Percentiles rank a stretch among this genome's conserved stretches.
phyloP scores from a whole-genome alignment of 1,140 invertebrate genomes.

The Bombus cullumanus region DNA sequence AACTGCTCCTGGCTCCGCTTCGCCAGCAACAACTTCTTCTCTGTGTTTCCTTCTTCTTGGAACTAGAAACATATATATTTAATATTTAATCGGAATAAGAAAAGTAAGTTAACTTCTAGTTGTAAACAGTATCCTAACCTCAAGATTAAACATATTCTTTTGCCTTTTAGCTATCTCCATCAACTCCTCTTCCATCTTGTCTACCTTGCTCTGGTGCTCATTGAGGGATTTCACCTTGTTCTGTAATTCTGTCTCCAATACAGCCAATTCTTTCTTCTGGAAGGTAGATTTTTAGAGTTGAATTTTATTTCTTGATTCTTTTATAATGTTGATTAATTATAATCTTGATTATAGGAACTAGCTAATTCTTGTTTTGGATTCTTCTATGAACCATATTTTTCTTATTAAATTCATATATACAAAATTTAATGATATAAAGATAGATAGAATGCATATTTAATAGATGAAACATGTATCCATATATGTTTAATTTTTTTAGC shows the following conservation, averaged over 20 bases:
- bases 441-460: too few relatives aligned
- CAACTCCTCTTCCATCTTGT: slow-evolving; percentile 86
- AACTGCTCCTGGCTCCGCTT: slow-evolving; percentile 83
- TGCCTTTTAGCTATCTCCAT: slow-evolving; percentile 82
- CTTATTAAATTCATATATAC: not conserved
- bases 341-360: not conserved
- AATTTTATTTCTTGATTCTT: not conserved
- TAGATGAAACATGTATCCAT: too few relatives aligned
- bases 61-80: slow-evolving; percentile 54
- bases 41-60: slow-evolving; percentile 74
- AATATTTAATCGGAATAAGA: not conserved
- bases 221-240: slow-evolving; percentile 85
- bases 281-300: slow-evolving; percentile 47
- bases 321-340: not conserved
- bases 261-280: slow-evolving; percentile 85
- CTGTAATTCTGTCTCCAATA: slow-evolving; percentile 86
- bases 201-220: slow-evolving; percentile 85
- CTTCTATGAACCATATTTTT: not conserved
- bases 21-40: slow-evolving; percentile 80
- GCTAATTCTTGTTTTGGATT: not conserved
- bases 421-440: too few relatives aligned
- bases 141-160: slow-evolving; percentile 76
- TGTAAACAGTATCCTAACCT: slow-evolving; percentile 64
- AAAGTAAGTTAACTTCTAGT: not conserved
- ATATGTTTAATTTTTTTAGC: too few relatives aligned